Conservation (phyloP, 2,113 vertebrate species). For the Isichthys henryi region DNA sequence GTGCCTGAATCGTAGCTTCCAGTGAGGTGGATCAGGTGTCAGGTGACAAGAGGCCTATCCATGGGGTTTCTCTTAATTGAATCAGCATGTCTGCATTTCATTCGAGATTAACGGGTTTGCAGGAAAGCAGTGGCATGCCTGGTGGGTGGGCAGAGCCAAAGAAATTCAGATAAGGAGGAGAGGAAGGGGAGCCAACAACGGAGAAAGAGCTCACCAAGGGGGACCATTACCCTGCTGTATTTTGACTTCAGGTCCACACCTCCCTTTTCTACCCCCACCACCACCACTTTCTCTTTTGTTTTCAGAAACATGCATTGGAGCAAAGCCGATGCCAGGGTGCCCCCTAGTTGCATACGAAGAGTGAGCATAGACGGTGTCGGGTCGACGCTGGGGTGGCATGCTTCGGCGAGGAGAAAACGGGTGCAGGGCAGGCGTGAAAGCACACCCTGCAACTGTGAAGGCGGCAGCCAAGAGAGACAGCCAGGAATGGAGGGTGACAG, state of each 20-base stretch:
- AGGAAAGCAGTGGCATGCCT: neutral
- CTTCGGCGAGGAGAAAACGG: neutral
- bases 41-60: neutral
- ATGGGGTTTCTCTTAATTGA: neutral
- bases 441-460: neutral
- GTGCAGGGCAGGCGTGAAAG: neutral
- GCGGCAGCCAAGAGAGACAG: neutral
- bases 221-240: neutral
- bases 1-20: neutral
- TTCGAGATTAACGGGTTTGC: neutral
- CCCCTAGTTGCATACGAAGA: too few relatives aligned
- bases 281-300: neutral
- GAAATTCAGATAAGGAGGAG: neutral
- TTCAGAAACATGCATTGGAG: neutral
- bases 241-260: neutral
- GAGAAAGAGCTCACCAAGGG: neutral
- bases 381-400: neutral
- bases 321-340: too few relatives aligned
- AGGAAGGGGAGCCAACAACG: neutral
- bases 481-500: too few relatives aligned
- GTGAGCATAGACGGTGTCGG: too few relatives aligned
- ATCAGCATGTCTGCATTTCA: neutral
- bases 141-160: neutral
- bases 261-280: neutral
- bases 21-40: neutral